Evolutionary conservation across 2,797 vertebrate genomes (phyloP).

Genomic region (Meriones psammophilus): DNA sequence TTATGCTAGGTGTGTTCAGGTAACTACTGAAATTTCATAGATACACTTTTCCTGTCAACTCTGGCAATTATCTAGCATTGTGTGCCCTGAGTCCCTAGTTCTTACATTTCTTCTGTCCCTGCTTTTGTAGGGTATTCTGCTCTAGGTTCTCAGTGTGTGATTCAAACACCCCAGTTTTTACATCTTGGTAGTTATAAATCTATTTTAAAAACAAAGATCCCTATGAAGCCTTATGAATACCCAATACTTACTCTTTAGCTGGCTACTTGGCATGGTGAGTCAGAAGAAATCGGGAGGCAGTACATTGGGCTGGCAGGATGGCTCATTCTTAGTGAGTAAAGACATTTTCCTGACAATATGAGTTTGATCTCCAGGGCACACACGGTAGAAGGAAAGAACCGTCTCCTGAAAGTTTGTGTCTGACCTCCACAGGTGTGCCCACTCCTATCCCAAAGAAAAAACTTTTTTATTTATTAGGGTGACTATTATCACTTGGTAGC

Average conservation of each 20-base stretch:
- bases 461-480: background rate
- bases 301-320: background rate
- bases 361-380: background rate
- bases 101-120: background rate
- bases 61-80: background rate
- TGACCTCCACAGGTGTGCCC: background rate
- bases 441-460: background rate
- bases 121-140: background rate
- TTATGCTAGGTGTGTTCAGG: background rate
- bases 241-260: background rate
- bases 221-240: background rate
- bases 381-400: background rate
- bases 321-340: background rate
- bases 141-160: background rate
- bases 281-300: background rate
- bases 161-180: background rate
- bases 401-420: background rate
- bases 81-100: background rate
- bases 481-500: background rate
- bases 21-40: background rate
- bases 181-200: background rate
- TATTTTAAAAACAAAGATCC: background rate
- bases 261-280: background rate
- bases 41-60: background rate
- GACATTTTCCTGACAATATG: background rate